Base-by-base conservation (phyloP, 2,888 invertebrate genomes). In the Athrips mouffetella region DNA sequence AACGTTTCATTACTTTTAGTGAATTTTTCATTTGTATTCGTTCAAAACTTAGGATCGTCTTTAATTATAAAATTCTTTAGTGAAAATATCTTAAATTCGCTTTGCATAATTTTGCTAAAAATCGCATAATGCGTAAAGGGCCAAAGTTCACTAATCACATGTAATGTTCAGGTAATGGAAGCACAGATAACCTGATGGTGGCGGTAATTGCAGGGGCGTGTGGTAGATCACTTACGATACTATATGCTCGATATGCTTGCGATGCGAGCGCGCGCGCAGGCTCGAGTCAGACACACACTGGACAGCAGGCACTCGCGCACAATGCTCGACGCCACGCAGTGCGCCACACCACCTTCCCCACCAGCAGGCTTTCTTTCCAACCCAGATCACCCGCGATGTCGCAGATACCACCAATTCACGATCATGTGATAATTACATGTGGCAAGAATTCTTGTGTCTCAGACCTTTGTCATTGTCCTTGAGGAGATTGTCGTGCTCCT, bases 251-350 rank as follows among this genome's bases (percentile, higher is more conserved):
- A 52, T 45, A 52, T 45, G 13, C 35, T 51, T 45, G 50, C 41
- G 41, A 41, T 7, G 57, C 55, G 59, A 62, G 68, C 65, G 67
- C 58, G 62, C 57, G 53, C 65, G 56, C 62, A 50, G 48, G 48
- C 62, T 63, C 65, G 49, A 50, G 55, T 54, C 39, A 58, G 55
- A 59, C 63, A 62, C 61, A 60, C 60, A 72, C 72, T 70, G 67
- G n/a, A 1, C 31, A 56, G 58, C 62, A 58, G 49, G 45, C 48
- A 11, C 11, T 21, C n/a, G 21, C 10, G 47, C 53, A 45, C 51
- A n/a, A n/a, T n/a, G n/a, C n/a, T n/a, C n/a, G n/a, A n/a, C n/a
- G n/a, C n/a, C n/a, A n/a, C 47, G 47, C n/a, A n/a, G n/a, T n/a
- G 46, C 23, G 30, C 21, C 20, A 49, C 57, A 59, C 58, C 58